Base-by-base conservation (phyloP, 2,888 invertebrate genomes). In the Maniola hyperantus region DNA sequence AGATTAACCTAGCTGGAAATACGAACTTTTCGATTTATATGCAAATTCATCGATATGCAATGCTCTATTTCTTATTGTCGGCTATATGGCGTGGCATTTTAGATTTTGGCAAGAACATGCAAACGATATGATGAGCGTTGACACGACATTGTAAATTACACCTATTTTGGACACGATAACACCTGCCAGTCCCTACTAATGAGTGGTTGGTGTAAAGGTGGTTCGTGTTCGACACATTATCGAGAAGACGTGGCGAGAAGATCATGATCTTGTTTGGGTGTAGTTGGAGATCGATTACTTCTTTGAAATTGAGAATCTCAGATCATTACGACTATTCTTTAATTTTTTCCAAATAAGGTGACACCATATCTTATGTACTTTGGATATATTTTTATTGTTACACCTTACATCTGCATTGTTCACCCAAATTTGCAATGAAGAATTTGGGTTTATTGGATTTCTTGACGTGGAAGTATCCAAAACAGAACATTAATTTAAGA, bases 11-110 rank as follows among this genome's bases (percentile, higher is more conserved):
- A n/a, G n/a, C n/a, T n/a, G n/a, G 63, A 67, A 55, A n/a, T 46
- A 26, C 33, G 34, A 55, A 55, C 33, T 66, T 75, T 77, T 79
- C 81, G 75, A 76, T 82, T 75, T 82, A 82, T 79, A 77, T 77
- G 83, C 78, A 79, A 82, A 83, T 81, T 59, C 54, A 48, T 65
- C 60, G 33, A 42, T 42, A 11, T 50, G 36, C 11, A 54, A 39
- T 20, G 50, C 39, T 60, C 48, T 18, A 60, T 51, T 39, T n/a
- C 50, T 39, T 61, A 51, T 51, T 61, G 61, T 39, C 61, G 59
- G 63, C 64, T 61, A 70, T 67, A 64, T 64, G 60, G 44, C 63
- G 50, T 65, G 59, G 36, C 44, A 64, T 54, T 67, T 64, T 59
- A 26, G 57, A 68, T 70, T 66, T 71, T 60, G 66, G 64, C 69